phyloP scores from a whole-genome alignment of 2,113 vertebrate species.

The Alces alces region DNA sequence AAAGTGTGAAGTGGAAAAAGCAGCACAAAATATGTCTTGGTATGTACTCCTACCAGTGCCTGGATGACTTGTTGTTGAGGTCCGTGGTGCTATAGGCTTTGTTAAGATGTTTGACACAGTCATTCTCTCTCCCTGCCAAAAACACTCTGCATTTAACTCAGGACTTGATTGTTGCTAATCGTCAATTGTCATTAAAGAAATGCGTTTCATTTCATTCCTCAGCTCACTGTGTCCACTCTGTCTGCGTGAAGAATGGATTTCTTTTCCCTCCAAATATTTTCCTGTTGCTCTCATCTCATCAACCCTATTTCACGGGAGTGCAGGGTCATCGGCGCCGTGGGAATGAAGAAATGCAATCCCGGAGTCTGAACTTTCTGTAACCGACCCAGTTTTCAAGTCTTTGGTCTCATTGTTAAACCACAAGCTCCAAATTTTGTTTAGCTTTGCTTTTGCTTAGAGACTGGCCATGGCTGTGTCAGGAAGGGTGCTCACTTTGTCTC shows the following conservation, averaged over 20 bases:
- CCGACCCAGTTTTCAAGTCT: background rate
- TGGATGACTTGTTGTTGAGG: background rate
- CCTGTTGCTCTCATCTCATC: background rate
- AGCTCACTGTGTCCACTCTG: background rate
- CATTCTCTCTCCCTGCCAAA: background rate
- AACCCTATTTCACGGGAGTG: background rate
- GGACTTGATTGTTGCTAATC: background rate
- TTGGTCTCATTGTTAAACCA: background rate
- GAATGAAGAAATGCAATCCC: background rate
- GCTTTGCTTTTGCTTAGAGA: background rate
- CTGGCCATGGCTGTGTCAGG: too few relatives aligned
- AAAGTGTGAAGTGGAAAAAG: background rate
- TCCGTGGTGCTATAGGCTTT: background rate
- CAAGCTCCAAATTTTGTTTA: background rate
- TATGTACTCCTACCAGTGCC: background rate
- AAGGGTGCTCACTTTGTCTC: background rate
- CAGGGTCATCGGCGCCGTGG: rapidly evolving
- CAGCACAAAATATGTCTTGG: background rate
- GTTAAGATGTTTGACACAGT: background rate
- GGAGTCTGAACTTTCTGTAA: background rate
- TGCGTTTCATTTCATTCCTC: background rate
- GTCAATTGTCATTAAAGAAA: background rate
- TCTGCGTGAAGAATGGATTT: background rate
- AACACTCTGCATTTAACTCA: background rate
- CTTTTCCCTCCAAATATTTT: background rate